Evolutionary conservation across 2,797 vertebrate genomes (phyloP).

Genomic region (Antrozous pallidus): DNA sequence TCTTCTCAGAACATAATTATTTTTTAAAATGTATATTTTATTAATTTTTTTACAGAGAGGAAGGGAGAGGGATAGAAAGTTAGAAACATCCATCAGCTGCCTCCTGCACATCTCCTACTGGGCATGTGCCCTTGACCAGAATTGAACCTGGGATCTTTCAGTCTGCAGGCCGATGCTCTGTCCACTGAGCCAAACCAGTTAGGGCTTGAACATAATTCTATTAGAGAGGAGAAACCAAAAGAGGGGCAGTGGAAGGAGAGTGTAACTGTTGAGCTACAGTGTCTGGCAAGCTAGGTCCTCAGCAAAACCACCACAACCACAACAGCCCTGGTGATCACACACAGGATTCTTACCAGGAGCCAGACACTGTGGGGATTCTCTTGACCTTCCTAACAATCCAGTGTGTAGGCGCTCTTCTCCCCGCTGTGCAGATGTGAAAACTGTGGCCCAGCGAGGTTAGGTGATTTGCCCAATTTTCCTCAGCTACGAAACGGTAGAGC

Average conservation of each 20-base stretch:
- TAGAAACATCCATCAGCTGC: too few species aligned
- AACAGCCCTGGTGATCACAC: accelerated
- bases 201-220: not conserved
- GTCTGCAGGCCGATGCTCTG: too few species aligned
- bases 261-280: not conserved
- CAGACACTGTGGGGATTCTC: not conserved
- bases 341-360: not conserved
- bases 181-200: too few species aligned
- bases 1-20: not conserved
- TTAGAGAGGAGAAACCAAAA: constrained; percentile 30
- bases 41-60: too few species aligned
- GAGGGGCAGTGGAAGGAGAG: not conserved
- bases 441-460: not conserved
- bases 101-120: too few species aligned
- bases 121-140: too few species aligned
- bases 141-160: too few species aligned
- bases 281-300: not conserved
- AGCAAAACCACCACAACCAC: not conserved
- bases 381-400: not conserved
- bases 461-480: not conserved
- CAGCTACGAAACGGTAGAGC: not conserved
- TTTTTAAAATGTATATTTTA: too few species aligned
- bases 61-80: too few species aligned
- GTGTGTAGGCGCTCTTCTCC: not conserved
- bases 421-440: not conserved